A percentile compares a stretch with the other conserved stretches of the same genome.
These are phyloP conservation scores for Cyprinodon variegatus DNA, from an alignment of 2,113 vertebrate species.

Conservation along the genomic window DNA sequence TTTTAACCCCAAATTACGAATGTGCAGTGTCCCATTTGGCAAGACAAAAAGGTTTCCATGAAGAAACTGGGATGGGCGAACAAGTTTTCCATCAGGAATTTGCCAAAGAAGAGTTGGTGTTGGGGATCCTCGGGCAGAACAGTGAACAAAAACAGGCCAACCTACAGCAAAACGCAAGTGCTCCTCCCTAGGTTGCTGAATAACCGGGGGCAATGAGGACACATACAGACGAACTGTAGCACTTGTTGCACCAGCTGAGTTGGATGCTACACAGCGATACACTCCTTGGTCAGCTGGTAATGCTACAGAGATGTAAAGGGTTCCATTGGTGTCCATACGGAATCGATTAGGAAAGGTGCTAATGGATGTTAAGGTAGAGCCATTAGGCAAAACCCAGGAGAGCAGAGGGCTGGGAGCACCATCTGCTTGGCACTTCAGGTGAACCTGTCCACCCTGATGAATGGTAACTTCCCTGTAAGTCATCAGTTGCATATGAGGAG, in stretches of 20 bases:
- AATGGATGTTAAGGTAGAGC: constrained; percentile 74
- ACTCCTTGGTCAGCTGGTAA: constrained; percentile 83
- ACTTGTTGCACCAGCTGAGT: constrained; percentile 88
- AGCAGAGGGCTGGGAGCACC: constrained; percentile 86
- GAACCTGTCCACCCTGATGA: constrained; percentile 85
- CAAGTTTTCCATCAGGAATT: constrained; percentile 82
- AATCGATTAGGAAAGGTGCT: constrained; percentile 69
- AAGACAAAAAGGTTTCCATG: constrained; percentile 91
- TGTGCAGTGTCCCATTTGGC: constrained; percentile 92
- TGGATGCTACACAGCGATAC: constrained; percentile 92
- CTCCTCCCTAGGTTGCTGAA: constrained; percentile 85
- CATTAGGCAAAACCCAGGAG: constrained; percentile 91
- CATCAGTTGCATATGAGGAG: constrained; percentile 82
- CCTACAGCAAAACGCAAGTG: constrained; percentile 81
- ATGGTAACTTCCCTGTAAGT: constrained; percentile 84
- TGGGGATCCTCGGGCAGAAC: constrained; percentile 87
- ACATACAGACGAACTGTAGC: constrained; percentile 89
- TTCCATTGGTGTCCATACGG: constrained; percentile 84
- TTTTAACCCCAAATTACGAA: constrained; percentile 78
- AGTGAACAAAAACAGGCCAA: constrained; percentile 84
- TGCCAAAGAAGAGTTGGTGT: constrained; percentile 87
- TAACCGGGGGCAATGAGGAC: constrained; percentile 86
- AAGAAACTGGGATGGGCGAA: constrained; percentile 91
- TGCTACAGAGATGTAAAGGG: constrained; percentile 80
- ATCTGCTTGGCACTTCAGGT: constrained; percentile 86